These are phyloP conservation scores for Glandiceps talaboti DNA, from an alignment of 53 echinoderm and acorn worm genomes.

Conservation along the genomic window DNA sequence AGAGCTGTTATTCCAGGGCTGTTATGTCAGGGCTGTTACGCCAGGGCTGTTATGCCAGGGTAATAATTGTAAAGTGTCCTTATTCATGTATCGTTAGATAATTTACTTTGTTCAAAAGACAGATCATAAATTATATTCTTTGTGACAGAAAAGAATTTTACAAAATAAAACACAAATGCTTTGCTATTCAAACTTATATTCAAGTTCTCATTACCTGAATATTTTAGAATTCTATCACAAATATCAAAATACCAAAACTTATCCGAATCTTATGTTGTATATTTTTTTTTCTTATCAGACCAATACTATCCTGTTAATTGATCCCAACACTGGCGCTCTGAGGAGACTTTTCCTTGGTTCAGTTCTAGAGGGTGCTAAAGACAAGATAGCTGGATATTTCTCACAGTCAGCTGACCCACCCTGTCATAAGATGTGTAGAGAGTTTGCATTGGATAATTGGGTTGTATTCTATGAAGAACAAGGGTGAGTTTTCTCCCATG, in stretches of 20 bases:
- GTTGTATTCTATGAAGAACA: constrained; percentile 63
- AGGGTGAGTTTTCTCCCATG: constrained; percentile 67
- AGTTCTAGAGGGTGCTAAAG: constrained; percentile 56
- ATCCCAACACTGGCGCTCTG: constrained; percentile 47
- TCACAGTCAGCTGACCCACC: constrained; percentile 39
- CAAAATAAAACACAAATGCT: too few relatives aligned
- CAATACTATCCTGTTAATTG: constrained; percentile 60
- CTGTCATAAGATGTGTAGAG: constrained; percentile 76
- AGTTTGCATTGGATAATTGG: constrained; percentile 66
- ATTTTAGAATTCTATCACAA: neutral
- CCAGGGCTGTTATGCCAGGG: too few relatives aligned
- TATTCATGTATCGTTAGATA: too few relatives aligned
- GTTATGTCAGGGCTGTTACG: too few relatives aligned
- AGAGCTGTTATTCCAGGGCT: too few relatives aligned
- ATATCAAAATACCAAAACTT: too few relatives aligned
- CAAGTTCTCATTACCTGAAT: too few relatives aligned
- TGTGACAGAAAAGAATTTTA: too few relatives aligned
- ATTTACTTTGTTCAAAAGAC: too few relatives aligned
- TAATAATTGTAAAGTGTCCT: too few relatives aligned
- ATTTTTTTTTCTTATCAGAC: constrained; percentile 20
- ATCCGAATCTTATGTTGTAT: neutral
- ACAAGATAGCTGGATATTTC: constrained; percentile 49
- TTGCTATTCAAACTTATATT: too few relatives aligned
- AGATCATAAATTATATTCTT: too few relatives aligned
- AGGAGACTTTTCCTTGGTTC: constrained; percentile 58